Evolutionary conservation across 2,888 invertebrate genomes (phyloP).

Genomic region (Dasypolia templi): DNA sequence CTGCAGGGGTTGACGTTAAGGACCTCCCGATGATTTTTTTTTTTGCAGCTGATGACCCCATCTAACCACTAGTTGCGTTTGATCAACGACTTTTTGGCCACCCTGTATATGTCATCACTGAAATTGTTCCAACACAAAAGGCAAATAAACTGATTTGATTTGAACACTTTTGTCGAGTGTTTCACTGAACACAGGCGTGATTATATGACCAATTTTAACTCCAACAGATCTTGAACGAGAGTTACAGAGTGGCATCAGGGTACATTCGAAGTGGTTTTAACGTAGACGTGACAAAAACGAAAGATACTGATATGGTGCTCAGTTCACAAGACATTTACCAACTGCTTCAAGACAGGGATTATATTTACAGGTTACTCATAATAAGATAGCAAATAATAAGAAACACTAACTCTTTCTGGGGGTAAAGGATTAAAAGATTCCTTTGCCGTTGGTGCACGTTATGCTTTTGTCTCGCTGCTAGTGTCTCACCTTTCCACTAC

Average conservation of each 20-base stretch:
- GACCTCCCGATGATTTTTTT: too few relatives aligned
- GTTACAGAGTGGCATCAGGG: conserved; percentile 26
- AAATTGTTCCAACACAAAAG: too few relatives aligned
- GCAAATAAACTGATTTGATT: too few relatives aligned
- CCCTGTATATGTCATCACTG: too few relatives aligned
- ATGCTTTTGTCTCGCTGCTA: neutral
- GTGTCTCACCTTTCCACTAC: neutral
- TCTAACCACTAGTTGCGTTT: too few relatives aligned
- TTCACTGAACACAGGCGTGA: neutral
- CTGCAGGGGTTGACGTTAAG: too few relatives aligned
- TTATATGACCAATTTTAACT: neutral
- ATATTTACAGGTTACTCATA: conserved; percentile 34
- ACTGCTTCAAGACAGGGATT: conserved; percentile 31
- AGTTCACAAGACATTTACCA: conserved; percentile 35
- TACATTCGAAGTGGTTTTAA: neutral
- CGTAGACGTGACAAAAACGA: neutral
- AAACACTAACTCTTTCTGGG: too few relatives aligned
- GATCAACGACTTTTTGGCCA: too few relatives aligned
- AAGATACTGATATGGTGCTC: conserved; percentile 17
- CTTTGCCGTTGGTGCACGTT: neutral
- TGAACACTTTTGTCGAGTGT: neutral
- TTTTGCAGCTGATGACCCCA: too few relatives aligned
- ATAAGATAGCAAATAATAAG: neutral
- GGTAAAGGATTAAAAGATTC: neutral
- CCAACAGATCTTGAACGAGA: conserved; percentile 30